Conservation (phyloP, 2,888 invertebrate genomes). For the Lomographa bimaculata region DNA sequence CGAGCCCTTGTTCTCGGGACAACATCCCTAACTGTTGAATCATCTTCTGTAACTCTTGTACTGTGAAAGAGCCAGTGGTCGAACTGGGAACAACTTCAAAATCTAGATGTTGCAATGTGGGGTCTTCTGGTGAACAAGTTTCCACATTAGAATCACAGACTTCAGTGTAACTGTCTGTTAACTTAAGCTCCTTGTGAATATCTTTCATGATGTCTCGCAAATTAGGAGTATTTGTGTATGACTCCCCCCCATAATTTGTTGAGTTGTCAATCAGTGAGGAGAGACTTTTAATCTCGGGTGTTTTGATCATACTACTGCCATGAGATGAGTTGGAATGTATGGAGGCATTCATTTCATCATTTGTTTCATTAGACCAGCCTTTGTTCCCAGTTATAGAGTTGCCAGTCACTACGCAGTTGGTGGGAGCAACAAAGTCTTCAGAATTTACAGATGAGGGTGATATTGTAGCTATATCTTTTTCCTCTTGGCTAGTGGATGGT, state of each 20-base stretch:
- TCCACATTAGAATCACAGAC: constrained; percentile 54
- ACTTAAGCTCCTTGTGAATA: constrained; percentile 69
- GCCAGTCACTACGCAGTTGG: constrained; percentile 74
- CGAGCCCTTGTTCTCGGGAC: constrained; percentile 91
- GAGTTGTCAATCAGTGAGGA: constrained; percentile 71
- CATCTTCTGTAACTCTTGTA: constrained; percentile 83
- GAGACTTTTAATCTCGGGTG: constrained; percentile 75
- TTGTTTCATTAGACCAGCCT: constrained; percentile 86
- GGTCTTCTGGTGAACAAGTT: constrained; percentile 62
- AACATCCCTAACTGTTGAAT: constrained; percentile 87
- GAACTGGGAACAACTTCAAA: constrained; percentile 84
- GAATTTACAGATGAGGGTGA: constrained; percentile 61
- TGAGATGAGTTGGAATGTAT: constrained; percentile 79
- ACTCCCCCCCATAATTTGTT: constrained; percentile 60
- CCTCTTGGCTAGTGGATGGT: constrained; percentile 60
- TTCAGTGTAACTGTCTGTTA: constrained; percentile 60
- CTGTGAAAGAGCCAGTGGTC: constrained; percentile 78
- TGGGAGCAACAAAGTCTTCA: constrained; percentile 58
- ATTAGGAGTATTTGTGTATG: constrained; percentile 67
- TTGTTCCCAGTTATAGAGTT: constrained; percentile 87
- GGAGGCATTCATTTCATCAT: constrained; percentile 79
- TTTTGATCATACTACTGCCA: constrained; percentile 77
- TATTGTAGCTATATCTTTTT: constrained; percentile 42
- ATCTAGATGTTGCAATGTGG: constrained; percentile 74
- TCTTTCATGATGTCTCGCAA: constrained; percentile 85